A percentile compares a stretch with the other conserved stretches of the same genome.
Evolutionary conservation across 2,888 invertebrate genomes (phyloP).

Genomic region (Spialia ferax): DNA sequence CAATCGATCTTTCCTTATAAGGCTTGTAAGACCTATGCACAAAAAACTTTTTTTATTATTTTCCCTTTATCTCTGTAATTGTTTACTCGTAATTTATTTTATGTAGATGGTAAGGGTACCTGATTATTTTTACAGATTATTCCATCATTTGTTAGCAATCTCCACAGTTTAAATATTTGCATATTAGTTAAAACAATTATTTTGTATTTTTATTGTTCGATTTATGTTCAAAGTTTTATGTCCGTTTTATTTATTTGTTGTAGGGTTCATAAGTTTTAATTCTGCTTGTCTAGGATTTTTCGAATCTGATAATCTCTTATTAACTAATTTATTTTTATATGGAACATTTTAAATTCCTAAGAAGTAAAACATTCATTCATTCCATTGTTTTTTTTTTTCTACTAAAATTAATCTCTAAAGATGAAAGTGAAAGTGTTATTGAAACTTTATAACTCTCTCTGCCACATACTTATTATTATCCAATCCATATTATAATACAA

Average conservation of each 20-base stretch:
- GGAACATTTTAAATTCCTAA: neutral
- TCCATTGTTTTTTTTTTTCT: conserved; percentile 27
- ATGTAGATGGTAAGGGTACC: conserved; percentile 32
- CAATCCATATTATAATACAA: no score
- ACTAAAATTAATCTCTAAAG: neutral
- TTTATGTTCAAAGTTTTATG: conserved; percentile 53
- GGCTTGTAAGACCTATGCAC: no score
- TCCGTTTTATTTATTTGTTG: conserved; percentile 64
- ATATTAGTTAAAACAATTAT: conserved; percentile 1
- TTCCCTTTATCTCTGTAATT: conserved; percentile 1
- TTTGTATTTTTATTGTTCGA: conserved; percentile 34
- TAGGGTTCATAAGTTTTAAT: conserved; percentile 41
- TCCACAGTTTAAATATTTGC: neutral
- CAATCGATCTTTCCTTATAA: no score
- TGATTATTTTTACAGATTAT: conserved; percentile 22
- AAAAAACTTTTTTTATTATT: neutral
- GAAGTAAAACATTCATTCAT: conserved; percentile 16
- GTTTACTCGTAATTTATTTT: conserved; percentile 13
- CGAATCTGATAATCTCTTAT: neutral
- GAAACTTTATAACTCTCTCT: neutral
- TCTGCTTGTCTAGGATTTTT: conserved; percentile 32
- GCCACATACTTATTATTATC: no score
- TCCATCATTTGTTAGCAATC: conserved; percentile 1
- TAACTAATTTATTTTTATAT: conserved; percentile 26
- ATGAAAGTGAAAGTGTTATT: neutral